Evolutionary conservation across 2,113 vertebrate species (phyloP).

Genomic region (Cynocephalus volans): DNA sequence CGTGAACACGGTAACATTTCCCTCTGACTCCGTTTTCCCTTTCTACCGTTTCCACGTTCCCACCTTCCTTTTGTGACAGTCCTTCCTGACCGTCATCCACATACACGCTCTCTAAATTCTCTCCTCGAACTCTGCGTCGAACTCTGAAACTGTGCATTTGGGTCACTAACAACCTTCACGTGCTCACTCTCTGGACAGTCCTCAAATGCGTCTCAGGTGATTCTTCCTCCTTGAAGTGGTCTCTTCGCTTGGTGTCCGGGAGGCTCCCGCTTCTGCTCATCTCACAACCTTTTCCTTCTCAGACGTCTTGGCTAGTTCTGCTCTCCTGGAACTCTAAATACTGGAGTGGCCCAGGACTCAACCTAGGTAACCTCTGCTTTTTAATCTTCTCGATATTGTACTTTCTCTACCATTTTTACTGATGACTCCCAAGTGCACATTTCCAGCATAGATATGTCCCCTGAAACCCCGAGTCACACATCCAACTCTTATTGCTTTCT

Average conservation of each 20-base stretch:
- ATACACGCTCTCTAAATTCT: accelerated
- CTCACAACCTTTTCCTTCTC: not conserved
- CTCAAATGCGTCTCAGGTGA: not conserved
- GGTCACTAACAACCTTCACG: not conserved
- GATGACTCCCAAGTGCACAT: not conserved
- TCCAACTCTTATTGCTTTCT: not conserved
- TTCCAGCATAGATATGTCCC: not conserved
- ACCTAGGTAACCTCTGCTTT: not conserved
- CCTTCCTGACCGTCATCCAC: not conserved
- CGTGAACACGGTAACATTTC: not conserved
- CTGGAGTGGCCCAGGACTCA: not conserved
- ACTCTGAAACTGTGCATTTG: no score
- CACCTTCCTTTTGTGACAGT: not conserved
- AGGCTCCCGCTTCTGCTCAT: accelerated
- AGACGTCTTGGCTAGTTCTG: not conserved
- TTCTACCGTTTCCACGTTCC: not conserved
- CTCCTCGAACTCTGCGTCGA: not conserved
- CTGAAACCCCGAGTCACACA: not conserved
- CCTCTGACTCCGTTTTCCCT: not conserved
- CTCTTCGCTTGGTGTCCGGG: not conserved
- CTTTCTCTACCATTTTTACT: not conserved
- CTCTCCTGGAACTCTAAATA: not conserved
- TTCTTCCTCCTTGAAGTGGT: not conserved
- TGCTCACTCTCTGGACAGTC: no score
- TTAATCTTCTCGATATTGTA: no score